A percentile compares a stretch with the other conserved stretches of the same genome.
Evolutionary conservation across 2,888 invertebrate genomes (phyloP).

Genomic region (Nasonia oneida): DNA sequence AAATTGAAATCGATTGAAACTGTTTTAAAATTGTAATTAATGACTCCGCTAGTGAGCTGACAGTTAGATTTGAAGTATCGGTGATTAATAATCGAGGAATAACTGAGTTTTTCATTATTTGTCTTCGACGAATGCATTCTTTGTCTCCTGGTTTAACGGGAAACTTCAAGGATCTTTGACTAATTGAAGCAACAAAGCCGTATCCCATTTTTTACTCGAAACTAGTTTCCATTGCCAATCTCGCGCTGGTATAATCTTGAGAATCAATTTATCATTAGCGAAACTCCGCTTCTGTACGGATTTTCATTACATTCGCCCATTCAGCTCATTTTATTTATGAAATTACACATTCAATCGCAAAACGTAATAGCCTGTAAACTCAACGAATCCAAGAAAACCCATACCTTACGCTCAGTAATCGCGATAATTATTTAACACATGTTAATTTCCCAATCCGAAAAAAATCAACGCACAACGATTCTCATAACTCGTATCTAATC

Average conservation of each 20-base stretch:
- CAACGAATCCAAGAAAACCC: neutral
- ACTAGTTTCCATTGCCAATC: no score
- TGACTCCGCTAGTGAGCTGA: no score
- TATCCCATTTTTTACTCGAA: neutral
- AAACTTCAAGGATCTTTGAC: neutral
- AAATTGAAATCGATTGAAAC: no score
- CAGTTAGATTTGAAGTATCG: neutral
- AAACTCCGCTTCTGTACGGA: neutral
- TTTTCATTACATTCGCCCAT: neutral
- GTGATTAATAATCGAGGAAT: neutral
- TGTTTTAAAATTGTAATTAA: no score
- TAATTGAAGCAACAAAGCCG: neutral
- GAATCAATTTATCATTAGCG: neutral
- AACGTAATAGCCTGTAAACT: neutral
- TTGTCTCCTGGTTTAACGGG: neutral
- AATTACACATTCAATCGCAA: neutral
- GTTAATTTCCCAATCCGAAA: neutral
- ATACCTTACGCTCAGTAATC: neutral
- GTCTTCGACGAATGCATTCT: neutral
- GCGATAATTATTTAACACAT: neutral
- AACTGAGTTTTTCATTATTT: neutral
- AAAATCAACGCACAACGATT: neutral
- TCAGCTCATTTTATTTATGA: neutral
- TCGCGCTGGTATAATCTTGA: no score
- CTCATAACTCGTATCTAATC: neutral